A percentile compares a stretch with the other conserved stretches of the same genome.
Conservation (phyloP, 1,140 invertebrate genomes). For the Eubasilissa regina region DNA sequence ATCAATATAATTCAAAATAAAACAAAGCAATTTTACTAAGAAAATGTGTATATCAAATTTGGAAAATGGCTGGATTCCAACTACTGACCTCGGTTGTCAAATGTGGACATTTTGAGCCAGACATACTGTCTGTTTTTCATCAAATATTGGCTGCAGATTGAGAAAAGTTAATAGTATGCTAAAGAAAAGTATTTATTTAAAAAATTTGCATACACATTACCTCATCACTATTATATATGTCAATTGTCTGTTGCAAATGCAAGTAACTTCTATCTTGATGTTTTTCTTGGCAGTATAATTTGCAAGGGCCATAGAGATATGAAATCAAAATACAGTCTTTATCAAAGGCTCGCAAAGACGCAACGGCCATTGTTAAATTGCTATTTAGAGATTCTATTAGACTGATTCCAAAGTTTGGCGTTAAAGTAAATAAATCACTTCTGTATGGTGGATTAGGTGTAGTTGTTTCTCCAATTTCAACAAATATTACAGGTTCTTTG, state of each 20-base stretch:
- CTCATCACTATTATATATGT: conserved; percentile 36
- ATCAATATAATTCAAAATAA: no score
- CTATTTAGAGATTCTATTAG: conserved; percentile 2
- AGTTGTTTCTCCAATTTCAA: conserved; percentile 28
- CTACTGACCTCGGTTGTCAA: no score
- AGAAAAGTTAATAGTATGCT: no score
- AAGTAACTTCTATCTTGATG: conserved; percentile 11
- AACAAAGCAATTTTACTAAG: no score
- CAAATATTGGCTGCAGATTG: no score
- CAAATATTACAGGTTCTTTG: not conserved
- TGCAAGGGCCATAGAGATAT: conserved; percentile 16
- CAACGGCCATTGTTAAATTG: conserved; percentile 16
- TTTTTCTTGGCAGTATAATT: conserved; percentile 36
- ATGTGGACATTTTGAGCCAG: no score
- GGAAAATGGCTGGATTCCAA: no score
- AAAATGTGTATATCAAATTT: no score
- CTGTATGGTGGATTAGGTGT: not conserved
- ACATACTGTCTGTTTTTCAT: no score
- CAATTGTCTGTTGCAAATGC: conserved; percentile 13
- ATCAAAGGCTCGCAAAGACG: conserved; percentile 6
- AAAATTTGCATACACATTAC: conserved; percentile 3
- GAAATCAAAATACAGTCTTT: conserved; percentile 24
- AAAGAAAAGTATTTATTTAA: not conserved
- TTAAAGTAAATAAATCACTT: conserved; percentile 10
- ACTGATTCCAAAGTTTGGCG: not conserved